These are phyloP conservation scores for Meta bourneti DNA, from an alignment of 2,888 invertebrate species.

Conservation along the genomic window DNA sequence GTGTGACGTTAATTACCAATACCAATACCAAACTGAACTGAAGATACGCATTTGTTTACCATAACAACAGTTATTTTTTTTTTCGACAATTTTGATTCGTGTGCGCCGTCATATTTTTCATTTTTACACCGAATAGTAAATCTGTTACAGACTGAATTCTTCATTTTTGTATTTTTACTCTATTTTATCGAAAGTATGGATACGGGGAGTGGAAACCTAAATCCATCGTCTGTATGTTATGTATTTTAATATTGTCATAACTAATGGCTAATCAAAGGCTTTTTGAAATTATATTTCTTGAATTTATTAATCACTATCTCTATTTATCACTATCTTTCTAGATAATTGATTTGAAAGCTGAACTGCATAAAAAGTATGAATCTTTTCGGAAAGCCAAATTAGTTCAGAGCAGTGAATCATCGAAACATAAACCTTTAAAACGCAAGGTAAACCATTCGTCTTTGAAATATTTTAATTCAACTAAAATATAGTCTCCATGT, in stretches of 20 bases:
- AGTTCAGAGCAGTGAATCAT: background rate
- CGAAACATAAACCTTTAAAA: slow-evolving; percentile 45
- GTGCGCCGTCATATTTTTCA: no score
- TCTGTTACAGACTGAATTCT: no score
- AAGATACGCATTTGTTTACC: no score
- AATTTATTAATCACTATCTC: background rate
- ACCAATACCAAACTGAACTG: no score
- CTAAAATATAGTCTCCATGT: background rate
- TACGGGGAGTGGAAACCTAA: slow-evolving; percentile 19
- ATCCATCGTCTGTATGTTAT: slow-evolving; percentile 56
- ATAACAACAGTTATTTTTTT: no score
- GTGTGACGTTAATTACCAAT: no score
- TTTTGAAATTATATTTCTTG: background rate
- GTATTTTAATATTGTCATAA: background rate
- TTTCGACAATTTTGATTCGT: no score
- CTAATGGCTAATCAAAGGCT: background rate
- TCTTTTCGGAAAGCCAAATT: slow-evolving; percentile 43
- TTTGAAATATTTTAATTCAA: background rate
- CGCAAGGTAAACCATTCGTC: slow-evolving; percentile 33
- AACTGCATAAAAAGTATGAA: slow-evolving; percentile 69
- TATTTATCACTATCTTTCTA: slow-evolving; percentile 2
- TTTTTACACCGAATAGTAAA: no score
- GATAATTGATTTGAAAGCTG: slow-evolving; percentile 68
- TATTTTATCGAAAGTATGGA: slow-evolving; percentile 31
- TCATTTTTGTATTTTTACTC: no score